Percentiles rank a stretch among this genome's conserved stretches.
These are phyloP conservation scores for Pseudomyrmex gracilis DNA, from an alignment of 1,140 invertebrate species.

Conservation along the genomic window DNA sequence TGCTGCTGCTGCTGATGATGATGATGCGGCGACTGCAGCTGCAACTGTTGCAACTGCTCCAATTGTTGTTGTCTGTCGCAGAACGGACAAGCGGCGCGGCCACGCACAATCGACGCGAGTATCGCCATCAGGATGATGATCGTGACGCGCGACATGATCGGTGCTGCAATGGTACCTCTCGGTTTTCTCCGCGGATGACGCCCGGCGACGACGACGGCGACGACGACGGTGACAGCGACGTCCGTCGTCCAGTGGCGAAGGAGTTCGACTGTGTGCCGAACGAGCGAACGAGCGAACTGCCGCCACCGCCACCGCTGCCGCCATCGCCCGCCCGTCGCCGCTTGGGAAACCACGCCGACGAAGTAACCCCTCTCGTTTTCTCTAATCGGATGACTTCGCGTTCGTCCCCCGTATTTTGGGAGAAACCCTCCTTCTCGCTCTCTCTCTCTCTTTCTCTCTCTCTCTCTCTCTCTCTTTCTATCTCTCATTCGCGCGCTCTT, in stretches of 20 bases:
- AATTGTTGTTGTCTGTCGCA: constrained; percentile 53
- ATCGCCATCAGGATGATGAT: constrained; percentile 51
- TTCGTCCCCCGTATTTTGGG: constrained; percentile 67
- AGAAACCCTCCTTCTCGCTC: constrained; percentile 54
- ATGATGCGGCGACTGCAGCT: constrained; percentile 45
- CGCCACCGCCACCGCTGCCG: constrained; percentile 26
- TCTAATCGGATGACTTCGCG: constrained; percentile 67
- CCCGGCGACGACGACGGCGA: background rate
- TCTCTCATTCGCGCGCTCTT: constrained; percentile 4
- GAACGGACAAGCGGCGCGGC: constrained; percentile 67
- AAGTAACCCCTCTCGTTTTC: constrained; percentile 72
- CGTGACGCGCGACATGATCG: constrained; percentile 36
- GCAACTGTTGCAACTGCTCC: constrained; percentile 54
- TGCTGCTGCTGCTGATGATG: too few relatives aligned
- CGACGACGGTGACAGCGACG: constrained; percentile 63
- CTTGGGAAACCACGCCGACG: constrained; percentile 71
- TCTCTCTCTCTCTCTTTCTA: constrained; percentile 29
- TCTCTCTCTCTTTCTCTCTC: constrained; percentile 44
- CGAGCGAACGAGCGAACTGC: constrained; percentile 62
- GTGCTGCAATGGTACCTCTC: constrained; percentile 41
- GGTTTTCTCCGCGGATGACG: constrained; percentile 4
- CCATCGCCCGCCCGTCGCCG: constrained; percentile 55
- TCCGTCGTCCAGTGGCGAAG: constrained; percentile 79
- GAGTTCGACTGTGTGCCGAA: constrained; percentile 80
- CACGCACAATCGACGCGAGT: constrained; percentile 58